Base-by-base conservation (phyloP, 2,113 vertebrate genomes). In the Diglossa brunneiventris region DNA sequence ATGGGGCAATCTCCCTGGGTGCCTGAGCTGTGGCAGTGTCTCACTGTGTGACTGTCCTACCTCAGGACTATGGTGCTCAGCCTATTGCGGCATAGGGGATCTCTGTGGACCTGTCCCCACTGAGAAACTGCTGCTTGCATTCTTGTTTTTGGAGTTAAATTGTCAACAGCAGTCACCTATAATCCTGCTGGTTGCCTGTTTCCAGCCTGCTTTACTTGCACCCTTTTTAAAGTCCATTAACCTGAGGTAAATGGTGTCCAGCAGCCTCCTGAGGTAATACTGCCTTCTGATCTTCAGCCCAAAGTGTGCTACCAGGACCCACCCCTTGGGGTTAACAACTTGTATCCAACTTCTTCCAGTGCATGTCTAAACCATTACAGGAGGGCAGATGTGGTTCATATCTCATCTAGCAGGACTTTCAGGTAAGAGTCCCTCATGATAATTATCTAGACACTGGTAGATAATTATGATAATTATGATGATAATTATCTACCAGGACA, bases 41-140 rank as follows among this genome's bases (percentile, higher is more conserved):
- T 64, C 2, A 0, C 33, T 59, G 2, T 30, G 11, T 47, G 24
- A 44, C 70, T 0, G 1, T 55, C 30, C 11, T 52, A 75, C 15
- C 6, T 15, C 0, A 2, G 58, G 37, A 26, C 1, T 30, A 12
- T 8, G 19, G 9, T 22, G 41, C 58, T 47, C 31, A 62, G 30
- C 9, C 28, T 53, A 3, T 5, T 58, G 19, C 23, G 50, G 35
- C 7, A 19, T 7, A 15, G 26, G 26, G 14, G 26, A 6, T 27
- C 49, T 50, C 24, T 50, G 49, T 27, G 15, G 26, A 27, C 49
- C 49, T 27, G 14, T 50, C 14, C 24, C 13, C 56, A 17, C 6
- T 2, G 13, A 79, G 24, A 7, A 24, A 7, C 31, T 37, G 11
- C 19, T 74, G 13, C 44, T 91, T 62, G 5, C 22, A 14, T 5